phyloP scores from a whole-genome alignment of 2,797 vertebrate genomes.

The Cygnus olor region DNA sequence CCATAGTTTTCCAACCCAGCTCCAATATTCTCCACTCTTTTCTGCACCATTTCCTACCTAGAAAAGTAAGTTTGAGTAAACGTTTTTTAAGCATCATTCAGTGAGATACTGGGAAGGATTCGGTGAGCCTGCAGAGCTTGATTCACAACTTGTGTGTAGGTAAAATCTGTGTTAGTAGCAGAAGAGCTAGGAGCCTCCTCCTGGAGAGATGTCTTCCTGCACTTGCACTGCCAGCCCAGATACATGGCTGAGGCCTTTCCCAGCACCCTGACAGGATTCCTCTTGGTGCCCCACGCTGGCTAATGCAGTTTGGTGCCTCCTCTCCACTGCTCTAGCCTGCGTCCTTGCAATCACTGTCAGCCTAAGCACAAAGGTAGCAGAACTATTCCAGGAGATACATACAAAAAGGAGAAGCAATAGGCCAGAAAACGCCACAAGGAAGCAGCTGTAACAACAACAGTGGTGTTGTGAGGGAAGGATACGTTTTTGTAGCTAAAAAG shows the following conservation, averaged over 20 bases:
- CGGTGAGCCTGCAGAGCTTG: neutral
- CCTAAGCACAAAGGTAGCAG: neutral
- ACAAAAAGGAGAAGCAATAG: neutral
- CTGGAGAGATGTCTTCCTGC: conserved; percentile 32
- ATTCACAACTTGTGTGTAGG: neutral
- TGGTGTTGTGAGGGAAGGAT: neutral
- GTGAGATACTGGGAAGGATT: neutral
- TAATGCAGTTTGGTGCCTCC: neutral
- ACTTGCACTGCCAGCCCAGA: neutral
- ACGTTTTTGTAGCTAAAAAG: neutral
- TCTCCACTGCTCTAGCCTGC: accelerated
- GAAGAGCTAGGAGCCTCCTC: conserved; percentile 39
- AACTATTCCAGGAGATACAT: neutral
- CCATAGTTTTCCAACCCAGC: neutral
- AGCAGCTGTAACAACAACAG: conserved; percentile 24
- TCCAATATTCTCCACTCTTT: neutral
- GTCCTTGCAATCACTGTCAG: neutral
- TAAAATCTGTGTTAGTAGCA: neutral
- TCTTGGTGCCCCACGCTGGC: neutral
- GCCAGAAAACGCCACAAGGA: neutral
- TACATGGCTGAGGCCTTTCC: neutral
- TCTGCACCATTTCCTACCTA: neutral
- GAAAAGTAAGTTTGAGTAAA: neutral
- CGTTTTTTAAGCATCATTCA: neutral
- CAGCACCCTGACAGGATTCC: neutral